Evolutionary conservation across 1,140 invertebrate species (phyloP).

Genomic region (Drosophila repletoides): DNA sequence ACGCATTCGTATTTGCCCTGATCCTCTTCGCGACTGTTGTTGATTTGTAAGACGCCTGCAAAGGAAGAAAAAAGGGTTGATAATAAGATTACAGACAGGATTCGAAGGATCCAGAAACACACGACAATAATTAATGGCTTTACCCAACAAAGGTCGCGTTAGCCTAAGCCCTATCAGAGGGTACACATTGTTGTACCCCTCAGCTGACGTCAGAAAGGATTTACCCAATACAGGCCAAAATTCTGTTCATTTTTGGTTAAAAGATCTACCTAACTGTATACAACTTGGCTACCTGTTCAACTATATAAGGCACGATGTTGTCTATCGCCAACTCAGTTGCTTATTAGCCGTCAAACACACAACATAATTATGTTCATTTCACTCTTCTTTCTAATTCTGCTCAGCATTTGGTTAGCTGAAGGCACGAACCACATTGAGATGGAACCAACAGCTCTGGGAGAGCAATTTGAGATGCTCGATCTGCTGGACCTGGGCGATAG

Average conservation of each 20-base stretch:
- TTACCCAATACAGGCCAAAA: too few relatives aligned
- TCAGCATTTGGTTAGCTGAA: background rate
- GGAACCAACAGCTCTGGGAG: conserved; percentile 16
- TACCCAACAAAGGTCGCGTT: too few relatives aligned
- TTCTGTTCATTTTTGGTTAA: too few relatives aligned
- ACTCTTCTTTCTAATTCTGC: background rate
- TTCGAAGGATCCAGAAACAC: too few relatives aligned
- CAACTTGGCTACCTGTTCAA: conserved; percentile 35
- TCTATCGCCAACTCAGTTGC: conserved; percentile 4
- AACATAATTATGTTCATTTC: conserved; percentile 10
- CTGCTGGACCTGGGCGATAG: conserved; percentile 60
- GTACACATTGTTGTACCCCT: too few relatives aligned
- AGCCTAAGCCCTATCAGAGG: too few relatives aligned
- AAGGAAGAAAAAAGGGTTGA: conserved; percentile 53
- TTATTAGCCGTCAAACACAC: background rate
- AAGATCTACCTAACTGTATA: background rate
- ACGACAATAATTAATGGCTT: too few relatives aligned
- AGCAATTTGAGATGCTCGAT: conserved; percentile 71
- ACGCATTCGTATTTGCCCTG: conserved; percentile 97
- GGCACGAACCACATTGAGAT: conserved; percentile 35
- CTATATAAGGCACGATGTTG: conserved; percentile 20
- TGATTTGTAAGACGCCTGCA: conserved; percentile 96
- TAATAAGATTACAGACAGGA: conserved; percentile 17
- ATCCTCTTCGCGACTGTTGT: conserved; percentile 93
- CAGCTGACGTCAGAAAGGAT: too few relatives aligned